Base-by-base conservation (phyloP, 2,888 invertebrate species). In the Aphelenchoides bicaudatus region DNA sequence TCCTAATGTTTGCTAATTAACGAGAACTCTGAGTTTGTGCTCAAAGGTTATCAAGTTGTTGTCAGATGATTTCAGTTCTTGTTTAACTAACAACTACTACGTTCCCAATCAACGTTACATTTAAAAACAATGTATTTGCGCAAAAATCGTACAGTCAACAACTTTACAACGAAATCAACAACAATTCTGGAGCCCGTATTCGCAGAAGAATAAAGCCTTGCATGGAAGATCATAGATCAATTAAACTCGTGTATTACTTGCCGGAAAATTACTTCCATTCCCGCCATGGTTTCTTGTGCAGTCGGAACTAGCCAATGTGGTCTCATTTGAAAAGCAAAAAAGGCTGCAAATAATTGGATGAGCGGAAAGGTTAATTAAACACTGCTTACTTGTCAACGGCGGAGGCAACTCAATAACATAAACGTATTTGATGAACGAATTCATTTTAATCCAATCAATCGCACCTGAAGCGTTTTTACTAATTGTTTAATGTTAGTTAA, bases 271-370 rank as follows among this genome's bases (percentile, higher is more conserved):
- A 70, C 69, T 25, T 31, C 28, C 1, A 66, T 49, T n/a, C 68
- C 70, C n/a, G 38, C 50, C 60, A 59, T 71, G 8, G 67, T 64
- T 48, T 70, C 70, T 25, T 59, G 31, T 16, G 61, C 61, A 8
- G 65, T 65, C 28, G 63, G 62, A 8, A 74, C 57, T n/a, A 78
- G 64, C 74, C 75, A 74, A 48, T 72, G 71, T 4, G 72, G 30
- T 57, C 66, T 70, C 59, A 78, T 67, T 66, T 76, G 75, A 66
- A 78, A 78, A n/a, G 76, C 78, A 63, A 77, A 75, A 70, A 68
- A 76, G 10, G 72, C 73, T 73, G 68, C 38, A 68, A 2, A 25
- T 21, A 30, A 39, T 58, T 3, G 2, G 30, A 2, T n/a, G 19
- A 56, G 2, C 3, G 2, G 23, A 16, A 54, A 3, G n/a, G n/a